Base-by-base conservation (phyloP, 2,113 vertebrate species). In the Grantiella picta region DNA sequence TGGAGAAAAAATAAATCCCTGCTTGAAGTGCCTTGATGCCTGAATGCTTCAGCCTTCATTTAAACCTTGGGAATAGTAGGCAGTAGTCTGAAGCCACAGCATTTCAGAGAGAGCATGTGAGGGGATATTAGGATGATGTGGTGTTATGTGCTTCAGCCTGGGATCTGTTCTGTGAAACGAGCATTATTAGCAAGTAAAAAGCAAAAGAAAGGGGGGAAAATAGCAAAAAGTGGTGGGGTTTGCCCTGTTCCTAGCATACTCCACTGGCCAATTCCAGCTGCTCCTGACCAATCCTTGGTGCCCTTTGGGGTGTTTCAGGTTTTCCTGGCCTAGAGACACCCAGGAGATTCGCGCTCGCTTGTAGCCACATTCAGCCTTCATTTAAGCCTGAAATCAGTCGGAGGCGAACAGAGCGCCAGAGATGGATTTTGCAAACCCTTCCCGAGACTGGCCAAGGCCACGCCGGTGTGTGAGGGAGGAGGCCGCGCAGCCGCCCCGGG, bases 211-310 rank as follows among this genome's bases (percentile, higher is more conserved):
- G 21, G 38, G 38, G 21, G 16, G 70, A 47, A 14, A 82, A 44
- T 2, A n/a, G 31, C 28, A 73, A 52, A 70, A 91, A 40, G 12
- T 15, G 33, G 12, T n/a, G 40, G 8, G 28, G 27, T 47, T 68
- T 79, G 63, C 50, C 9, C 22, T 38, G 25, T 24, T 59, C 11
- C n/a, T 29, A 35, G 29, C 33, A 14, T 70, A 4, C 65, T 57
- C 28, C n/a, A 15, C 53, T 11, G 29, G 5, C 9, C 33, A 10
- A 7, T 10, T 44, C 64, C 49, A 45, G 44, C 60, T 53, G 10
- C 19, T 76, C 19, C 4, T 2, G 3, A 42, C 40, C 0, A 1
- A 11, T 16, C 7, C 0, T 8, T 18, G 36, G 17, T 36, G 20
- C 17, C 2, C 0, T 61, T 45, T 9, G 20, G 7, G 7, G 25